Evolutionary conservation across 1,140 invertebrate species (phyloP).

Genomic region (Parasteatoda tepidariorum): DNA sequence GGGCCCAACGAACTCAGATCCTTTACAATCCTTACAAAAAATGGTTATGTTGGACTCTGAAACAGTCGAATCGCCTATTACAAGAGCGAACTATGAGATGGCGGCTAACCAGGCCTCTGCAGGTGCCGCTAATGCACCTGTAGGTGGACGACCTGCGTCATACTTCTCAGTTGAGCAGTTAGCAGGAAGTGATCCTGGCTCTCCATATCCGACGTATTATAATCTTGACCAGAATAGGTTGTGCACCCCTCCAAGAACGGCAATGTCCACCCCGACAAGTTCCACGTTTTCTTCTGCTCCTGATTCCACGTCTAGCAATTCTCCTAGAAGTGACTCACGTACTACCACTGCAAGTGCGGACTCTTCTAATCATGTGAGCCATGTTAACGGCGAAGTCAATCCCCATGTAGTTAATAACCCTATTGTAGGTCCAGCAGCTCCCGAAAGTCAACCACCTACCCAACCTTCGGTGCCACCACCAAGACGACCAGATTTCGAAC

Average conservation of each 20-base stretch:
- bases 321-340: conserved; percentile 57
- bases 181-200: conserved; percentile 57
- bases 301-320: conserved; percentile 61
- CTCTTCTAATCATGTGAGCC: conserved; percentile 42
- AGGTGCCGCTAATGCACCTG: conserved; percentile 3
- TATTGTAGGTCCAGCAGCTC: neutral
- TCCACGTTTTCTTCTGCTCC: conserved; percentile 59
- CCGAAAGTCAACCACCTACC: neutral
- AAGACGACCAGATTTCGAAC: conserved; percentile 38
- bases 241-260: conserved; percentile 61
- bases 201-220: conserved; percentile 63
- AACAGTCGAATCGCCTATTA: conserved; percentile 48
- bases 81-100: conserved; percentile 60
- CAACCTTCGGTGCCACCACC: conserved; percentile 14
- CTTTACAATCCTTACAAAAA: conserved; percentile 65
- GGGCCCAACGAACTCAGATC: conserved; percentile 57
- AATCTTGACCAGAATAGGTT: conserved; percentile 63
- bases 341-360: conserved; percentile 55
- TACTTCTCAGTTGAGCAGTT: conserved; percentile 60
- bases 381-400: conserved; percentile 53
- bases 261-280: conserved; percentile 51
- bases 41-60: conserved; percentile 65
- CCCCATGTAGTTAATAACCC: conserved; percentile 24
- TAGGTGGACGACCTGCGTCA: conserved; percentile 37
- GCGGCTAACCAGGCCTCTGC: conserved; percentile 41